phyloP scores from a whole-genome alignment of 2,797 vertebrate genomes.

The Sebastes paucispinis region DNA sequence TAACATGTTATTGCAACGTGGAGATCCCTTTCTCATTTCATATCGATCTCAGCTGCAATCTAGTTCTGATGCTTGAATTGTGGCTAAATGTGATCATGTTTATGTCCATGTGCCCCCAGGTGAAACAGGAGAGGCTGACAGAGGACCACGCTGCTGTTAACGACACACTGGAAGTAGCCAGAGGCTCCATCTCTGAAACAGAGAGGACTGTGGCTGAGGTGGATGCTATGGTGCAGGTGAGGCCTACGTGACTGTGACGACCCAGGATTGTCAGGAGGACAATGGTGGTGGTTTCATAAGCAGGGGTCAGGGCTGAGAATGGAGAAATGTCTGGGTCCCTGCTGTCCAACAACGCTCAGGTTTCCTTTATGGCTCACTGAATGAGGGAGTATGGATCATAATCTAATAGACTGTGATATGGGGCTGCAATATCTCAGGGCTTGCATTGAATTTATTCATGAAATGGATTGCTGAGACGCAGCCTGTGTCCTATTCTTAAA shows the following conservation, averaged over 20 bases:
- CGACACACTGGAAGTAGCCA: slow-evolving; percentile 72
- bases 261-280: not conserved
- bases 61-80: not conserved
- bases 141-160: slow-evolving; percentile 78
- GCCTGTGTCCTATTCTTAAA: not conserved
- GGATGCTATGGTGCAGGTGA: slow-evolving; percentile 87
- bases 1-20: not conserved
- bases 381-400: not conserved
- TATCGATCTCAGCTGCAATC: not conserved
- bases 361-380: slow-evolving; percentile 12
- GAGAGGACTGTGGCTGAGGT: slow-evolving; percentile 74
- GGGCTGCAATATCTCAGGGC: not conserved
- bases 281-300: not conserved
- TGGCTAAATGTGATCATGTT: not conserved
- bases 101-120: slow-evolving; percentile 47
- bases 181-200: slow-evolving; percentile 67
- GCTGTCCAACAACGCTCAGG: not conserved
- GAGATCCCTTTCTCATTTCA: not conserved
- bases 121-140: slow-evolving; percentile 64
- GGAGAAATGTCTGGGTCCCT: not conserved
- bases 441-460: slow-evolving; percentile 35
- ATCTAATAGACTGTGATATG: slow-evolving; percentile 24
- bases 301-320: not conserved
- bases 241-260: not conserved
- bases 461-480: slow-evolving; percentile 22